phyloP scores from a whole-genome alignment of 2,797 vertebrate species.

The Eidolon dupreanum region DNA sequence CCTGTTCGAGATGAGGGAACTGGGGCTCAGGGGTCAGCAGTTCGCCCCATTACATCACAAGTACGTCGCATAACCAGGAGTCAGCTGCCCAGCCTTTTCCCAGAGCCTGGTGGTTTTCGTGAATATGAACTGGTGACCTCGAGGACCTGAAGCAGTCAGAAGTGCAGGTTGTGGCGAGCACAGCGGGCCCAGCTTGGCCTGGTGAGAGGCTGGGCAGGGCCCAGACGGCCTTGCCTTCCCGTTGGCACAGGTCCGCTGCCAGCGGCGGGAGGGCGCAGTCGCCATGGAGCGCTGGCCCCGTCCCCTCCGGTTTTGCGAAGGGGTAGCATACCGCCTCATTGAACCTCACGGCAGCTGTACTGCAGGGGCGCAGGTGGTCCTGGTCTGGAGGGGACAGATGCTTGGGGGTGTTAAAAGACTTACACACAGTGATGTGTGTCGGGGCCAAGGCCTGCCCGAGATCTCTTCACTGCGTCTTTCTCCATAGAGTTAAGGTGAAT shows the following conservation, averaged over 20 bases:
- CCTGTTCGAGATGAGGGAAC: neutral
- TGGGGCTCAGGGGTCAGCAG: neutral
- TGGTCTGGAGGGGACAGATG: neutral
- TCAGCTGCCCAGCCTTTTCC: neutral
- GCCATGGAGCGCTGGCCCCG: neutral
- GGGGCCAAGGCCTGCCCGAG: neutral
- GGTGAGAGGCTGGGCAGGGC: neutral
- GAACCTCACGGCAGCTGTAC: too few relatives aligned
- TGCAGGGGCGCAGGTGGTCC: accelerated
- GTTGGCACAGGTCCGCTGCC: accelerated
- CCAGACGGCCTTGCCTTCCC: neutral
- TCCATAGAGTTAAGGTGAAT: accelerated
- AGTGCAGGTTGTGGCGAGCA: neutral
- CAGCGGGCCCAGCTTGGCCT: neutral
- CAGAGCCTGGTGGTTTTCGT: neutral
- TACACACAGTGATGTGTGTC: neutral
- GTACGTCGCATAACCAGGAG: too few relatives aligned
- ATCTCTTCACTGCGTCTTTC: neutral
- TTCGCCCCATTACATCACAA: too few relatives aligned
- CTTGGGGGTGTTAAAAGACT: neutral
- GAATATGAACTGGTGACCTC: neutral
- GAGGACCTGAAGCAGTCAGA: neutral
- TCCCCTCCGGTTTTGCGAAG: neutral
- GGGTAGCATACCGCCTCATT: neutral
- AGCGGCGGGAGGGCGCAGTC: accelerated